phyloP scores from a whole-genome alignment of 2,888 invertebrate species.

The Tipula confusa region DNA sequence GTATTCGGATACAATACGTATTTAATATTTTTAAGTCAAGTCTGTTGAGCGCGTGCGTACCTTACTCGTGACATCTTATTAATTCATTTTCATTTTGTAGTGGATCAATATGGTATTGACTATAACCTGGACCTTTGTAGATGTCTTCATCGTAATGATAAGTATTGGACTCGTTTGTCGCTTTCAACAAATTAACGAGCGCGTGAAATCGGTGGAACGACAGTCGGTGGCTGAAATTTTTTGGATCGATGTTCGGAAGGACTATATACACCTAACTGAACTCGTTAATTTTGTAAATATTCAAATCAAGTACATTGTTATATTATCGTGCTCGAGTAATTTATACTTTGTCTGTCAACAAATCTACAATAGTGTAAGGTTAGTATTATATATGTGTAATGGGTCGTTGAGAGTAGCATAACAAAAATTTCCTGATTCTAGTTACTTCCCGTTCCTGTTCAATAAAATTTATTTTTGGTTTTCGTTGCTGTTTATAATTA shows the following conservation, averaged over 20 bases:
- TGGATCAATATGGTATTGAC: neutral
- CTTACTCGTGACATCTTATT: neutral
- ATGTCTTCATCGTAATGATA: neutral
- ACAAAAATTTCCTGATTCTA: neutral
- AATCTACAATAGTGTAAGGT: neutral
- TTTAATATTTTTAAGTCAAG: neutral
- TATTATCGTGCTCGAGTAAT: neutral
- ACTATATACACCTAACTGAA: neutral
- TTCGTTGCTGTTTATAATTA: neutral
- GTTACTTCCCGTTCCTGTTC: neutral
- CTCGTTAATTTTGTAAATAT: neutral
- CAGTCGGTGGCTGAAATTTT: neutral
- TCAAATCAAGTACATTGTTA: neutral
- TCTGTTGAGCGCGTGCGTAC: neutral
- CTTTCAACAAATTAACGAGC: constrained; percentile 15
- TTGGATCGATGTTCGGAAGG: neutral
- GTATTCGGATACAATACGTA: neutral
- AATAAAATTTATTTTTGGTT: neutral
- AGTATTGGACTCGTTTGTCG: neutral
- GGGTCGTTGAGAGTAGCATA: neutral
- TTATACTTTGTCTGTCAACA: neutral
- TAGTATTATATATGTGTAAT: neutral
- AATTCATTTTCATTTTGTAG: neutral
- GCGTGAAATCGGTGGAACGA: neutral
- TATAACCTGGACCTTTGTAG: neutral